Conservation (phyloP, 2,113 vertebrate species). For the Oreochromis spilurus region DNA sequence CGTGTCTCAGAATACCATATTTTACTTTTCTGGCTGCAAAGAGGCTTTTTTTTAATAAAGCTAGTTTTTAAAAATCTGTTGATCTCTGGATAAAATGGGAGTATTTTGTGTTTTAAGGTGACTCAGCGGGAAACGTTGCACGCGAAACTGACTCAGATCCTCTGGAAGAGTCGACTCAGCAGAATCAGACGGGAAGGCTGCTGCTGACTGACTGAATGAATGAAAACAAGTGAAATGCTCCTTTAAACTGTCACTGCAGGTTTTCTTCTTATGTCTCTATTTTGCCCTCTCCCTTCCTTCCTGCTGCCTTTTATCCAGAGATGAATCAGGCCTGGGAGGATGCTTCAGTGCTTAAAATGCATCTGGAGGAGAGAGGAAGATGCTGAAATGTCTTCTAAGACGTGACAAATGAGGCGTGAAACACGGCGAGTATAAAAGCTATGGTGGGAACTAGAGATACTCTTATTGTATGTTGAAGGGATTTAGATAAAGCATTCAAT, state of each 20-base stretch:
- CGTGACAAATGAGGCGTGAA: neutral
- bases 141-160: conserved; percentile 12
- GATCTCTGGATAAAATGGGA: neutral
- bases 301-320: neutral
- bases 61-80: accelerated
- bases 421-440: neutral
- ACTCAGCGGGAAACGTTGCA: neutral
- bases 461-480: accelerated
- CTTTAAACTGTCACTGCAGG: neutral
- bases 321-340: accelerated
- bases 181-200: neutral
- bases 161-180: neutral
- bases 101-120: neutral
- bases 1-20: neutral
- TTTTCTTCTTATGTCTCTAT: neutral
- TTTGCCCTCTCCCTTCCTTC: neutral
- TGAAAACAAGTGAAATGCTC: neutral
- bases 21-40: neutral
- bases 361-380: neutral
- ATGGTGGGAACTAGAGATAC: neutral
- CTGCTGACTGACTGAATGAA: neutral
- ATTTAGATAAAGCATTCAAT: neutral
- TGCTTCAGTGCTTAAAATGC: neutral
- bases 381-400: neutral
- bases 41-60: accelerated